Percentiles rank a stretch among this genome's conserved stretches.
These are phyloP conservation scores for Papilio helenus DNA, from an alignment of 1,140 invertebrate genomes.

Conservation along the genomic window DNA sequence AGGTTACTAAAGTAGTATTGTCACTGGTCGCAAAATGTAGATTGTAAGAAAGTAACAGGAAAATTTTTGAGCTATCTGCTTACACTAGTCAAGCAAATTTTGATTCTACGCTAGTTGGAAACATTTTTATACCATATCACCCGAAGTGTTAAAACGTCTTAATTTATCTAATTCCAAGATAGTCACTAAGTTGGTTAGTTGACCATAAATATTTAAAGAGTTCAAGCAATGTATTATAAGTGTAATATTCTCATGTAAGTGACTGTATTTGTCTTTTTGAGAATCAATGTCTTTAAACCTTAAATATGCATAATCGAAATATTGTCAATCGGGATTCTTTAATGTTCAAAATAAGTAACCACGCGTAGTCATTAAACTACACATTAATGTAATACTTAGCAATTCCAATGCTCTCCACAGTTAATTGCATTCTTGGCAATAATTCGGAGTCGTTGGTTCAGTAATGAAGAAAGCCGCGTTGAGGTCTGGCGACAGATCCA, in stretches of 20 bases:
- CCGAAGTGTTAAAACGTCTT: no score
- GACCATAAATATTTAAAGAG: no score
- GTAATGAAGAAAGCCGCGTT: slow-evolving; percentile 58
- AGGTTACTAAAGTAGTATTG: slow-evolving; percentile 60
- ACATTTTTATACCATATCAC: slow-evolving; percentile 37
- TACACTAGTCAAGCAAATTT: slow-evolving; percentile 68
- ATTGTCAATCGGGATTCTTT: not conserved
- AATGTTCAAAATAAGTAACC: not conserved
- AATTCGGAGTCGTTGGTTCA: slow-evolving; percentile 45
- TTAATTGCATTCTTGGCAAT: slow-evolving; percentile 48
- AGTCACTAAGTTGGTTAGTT: no score
- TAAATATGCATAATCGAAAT: no score
- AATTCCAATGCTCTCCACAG: slow-evolving; percentile 11
- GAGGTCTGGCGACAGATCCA: slow-evolving; percentile 78
- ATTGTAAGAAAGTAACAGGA: slow-evolving; percentile 67
- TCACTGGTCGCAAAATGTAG: slow-evolving; percentile 64
- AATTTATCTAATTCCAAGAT: no score
- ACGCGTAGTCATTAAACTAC: not conserved
- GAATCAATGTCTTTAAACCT: no score
- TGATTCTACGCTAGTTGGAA: slow-evolving; percentile 61
- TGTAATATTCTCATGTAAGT: no score
- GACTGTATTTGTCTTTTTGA: no score
- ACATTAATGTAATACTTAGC: slow-evolving; percentile 16
- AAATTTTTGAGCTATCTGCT: slow-evolving; percentile 63
- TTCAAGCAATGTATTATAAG: no score